Conservation (phyloP, 2,888 invertebrate genomes). For the Scaptomyza cyrtandrae region DNA sequence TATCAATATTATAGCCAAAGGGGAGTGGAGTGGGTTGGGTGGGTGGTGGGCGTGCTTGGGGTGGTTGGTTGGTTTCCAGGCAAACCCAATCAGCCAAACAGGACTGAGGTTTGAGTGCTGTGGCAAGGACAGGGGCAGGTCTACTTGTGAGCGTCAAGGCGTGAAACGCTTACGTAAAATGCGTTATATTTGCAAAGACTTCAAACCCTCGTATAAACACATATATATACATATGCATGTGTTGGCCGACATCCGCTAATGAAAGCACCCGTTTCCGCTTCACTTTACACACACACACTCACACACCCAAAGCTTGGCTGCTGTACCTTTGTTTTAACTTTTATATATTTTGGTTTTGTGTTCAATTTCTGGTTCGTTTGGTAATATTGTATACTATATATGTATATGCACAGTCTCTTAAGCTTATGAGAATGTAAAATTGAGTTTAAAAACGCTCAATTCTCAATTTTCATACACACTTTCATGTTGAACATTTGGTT, state of each 20-base stretch:
- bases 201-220: slow-evolving; percentile 2
- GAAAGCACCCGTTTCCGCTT: slow-evolving; percentile 62
- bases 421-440: slow-evolving; percentile 64
- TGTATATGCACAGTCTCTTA: background rate
- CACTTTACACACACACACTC: slow-evolving; percentile 21
- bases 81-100: slow-evolving; percentile 27
- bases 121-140: background rate
- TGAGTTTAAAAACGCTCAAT: slow-evolving; percentile 34
- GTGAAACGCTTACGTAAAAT: slow-evolving; percentile 37
- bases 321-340: slow-evolving; percentile 13
- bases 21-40: background rate
- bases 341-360: slow-evolving; percentile 8
- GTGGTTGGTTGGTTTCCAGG: slow-evolving; percentile 4
- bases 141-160: slow-evolving; percentile 18
- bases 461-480: no score
- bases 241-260: slow-evolving; percentile 45
- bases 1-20: slow-evolving; percentile 58
- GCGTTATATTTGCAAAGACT: slow-evolving; percentile 21
- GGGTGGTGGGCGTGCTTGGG: no score
- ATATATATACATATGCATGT: slow-evolving; percentile 3
- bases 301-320: background rate
- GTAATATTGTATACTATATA: background rate
- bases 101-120: background rate
- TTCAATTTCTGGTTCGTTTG: slow-evolving; percentile 19
- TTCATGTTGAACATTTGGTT: no score